phyloP scores from a whole-genome alignment of 2,797 vertebrate genomes.

The Lepilemur ruficaudatus region DNA sequence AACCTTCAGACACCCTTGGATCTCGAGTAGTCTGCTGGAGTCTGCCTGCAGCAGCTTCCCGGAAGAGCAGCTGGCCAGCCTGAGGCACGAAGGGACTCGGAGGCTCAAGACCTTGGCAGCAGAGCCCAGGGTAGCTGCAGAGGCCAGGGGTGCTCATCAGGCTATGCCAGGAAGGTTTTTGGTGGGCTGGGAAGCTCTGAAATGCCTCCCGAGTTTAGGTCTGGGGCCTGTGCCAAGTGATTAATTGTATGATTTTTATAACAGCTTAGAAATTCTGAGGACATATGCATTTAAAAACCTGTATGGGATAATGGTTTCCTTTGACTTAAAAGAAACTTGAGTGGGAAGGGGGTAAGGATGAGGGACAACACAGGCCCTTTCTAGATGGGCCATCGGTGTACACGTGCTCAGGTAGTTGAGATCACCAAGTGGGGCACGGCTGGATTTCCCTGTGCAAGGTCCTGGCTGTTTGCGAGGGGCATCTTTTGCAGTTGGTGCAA shows the following conservation, averaged over 20 bases:
- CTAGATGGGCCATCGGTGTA: fast-evolving
- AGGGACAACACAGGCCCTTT: not conserved
- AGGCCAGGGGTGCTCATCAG: not conserved
- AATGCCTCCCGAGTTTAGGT: not conserved
- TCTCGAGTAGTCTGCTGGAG: not conserved
- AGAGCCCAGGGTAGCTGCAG: not conserved
- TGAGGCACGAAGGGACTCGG: not conserved
- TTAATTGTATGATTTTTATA: not conserved
- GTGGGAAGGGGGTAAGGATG: too few relatives aligned
- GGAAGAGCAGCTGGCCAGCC: not conserved
- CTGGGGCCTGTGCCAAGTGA: conserved; percentile 1
- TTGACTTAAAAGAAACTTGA: not conserved
- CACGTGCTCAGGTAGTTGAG: fast-evolving
- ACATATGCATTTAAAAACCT: not conserved
- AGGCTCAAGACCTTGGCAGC: not conserved
- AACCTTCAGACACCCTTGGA: conserved; percentile 32
- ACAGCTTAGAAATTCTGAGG: not conserved
- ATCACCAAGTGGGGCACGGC: fast-evolving
- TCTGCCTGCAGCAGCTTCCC: not conserved
- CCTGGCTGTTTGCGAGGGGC: too few relatives aligned
- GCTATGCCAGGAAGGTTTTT: not conserved
- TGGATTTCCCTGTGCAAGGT: not conserved
- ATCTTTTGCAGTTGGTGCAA: fast-evolving
- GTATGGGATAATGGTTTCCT: not conserved
- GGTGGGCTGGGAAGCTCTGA: not conserved